Evolutionary conservation across 2,113 vertebrate genomes (phyloP).

Genomic region (Sapayoa aenigma): DNA sequence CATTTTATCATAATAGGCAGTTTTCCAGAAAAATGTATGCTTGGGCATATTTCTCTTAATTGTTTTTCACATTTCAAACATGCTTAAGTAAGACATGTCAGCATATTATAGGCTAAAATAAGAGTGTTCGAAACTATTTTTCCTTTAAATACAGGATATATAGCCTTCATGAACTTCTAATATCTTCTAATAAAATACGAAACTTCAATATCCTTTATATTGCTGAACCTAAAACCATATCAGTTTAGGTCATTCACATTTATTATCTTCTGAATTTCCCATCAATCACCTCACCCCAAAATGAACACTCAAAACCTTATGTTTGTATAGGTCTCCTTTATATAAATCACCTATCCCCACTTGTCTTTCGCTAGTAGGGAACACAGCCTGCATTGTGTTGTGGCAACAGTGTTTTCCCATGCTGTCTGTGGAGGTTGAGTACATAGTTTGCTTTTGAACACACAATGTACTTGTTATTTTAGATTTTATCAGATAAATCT

Average conservation of each 20-base stretch:
- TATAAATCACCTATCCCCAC: background rate
- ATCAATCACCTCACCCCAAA: fast-evolving
- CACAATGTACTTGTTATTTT: background rate
- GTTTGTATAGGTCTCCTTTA: background rate
- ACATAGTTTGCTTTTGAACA: background rate
- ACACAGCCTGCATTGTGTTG: background rate
- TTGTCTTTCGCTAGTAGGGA: background rate
- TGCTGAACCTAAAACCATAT: background rate
- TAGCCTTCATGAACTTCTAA: background rate
- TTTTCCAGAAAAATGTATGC: background rate
- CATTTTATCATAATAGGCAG: background rate
- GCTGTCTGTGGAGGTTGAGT: background rate
- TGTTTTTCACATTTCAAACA: background rate
- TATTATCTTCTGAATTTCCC: background rate
- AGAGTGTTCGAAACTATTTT: background rate
- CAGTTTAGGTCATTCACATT: background rate
- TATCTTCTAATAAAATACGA: background rate
- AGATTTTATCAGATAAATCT: background rate
- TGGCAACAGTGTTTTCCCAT: background rate
- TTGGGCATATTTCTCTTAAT: background rate
- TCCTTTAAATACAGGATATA: background rate
- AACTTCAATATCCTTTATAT: background rate
- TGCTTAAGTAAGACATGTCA: background rate
- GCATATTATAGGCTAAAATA: background rate
- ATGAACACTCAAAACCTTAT: background rate